Conservation (phyloP, 2,888 invertebrate species). For the Lumbricus terrestris region DNA sequence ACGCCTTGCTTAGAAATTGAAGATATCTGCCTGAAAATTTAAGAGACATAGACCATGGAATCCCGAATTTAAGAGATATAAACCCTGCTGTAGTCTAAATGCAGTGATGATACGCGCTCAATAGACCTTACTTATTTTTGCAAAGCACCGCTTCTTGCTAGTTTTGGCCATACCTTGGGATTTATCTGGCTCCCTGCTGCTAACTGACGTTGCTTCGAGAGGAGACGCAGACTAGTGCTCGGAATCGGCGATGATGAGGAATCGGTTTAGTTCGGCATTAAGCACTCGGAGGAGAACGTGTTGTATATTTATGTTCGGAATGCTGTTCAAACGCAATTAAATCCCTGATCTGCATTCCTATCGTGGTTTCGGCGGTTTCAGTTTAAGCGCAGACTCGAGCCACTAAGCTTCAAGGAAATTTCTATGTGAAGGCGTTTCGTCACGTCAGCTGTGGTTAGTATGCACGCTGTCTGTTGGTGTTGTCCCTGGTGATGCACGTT, state of each 20-base stretch:
- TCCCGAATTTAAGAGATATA: too few relatives aligned
- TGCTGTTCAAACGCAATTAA: background rate
- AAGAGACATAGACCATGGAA: too few relatives aligned
- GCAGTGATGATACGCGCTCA: too few relatives aligned
- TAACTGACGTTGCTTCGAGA: background rate
- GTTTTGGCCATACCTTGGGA: background rate
- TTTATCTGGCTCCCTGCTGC: background rate
- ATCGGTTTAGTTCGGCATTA: background rate
- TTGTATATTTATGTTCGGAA: constrained; percentile 74
- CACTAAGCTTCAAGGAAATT: background rate
- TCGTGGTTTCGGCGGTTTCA: constrained; percentile 3
- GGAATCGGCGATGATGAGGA: background rate
- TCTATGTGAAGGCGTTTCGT: constrained; percentile 3
- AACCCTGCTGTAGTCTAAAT: too few relatives aligned
- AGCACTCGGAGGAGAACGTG: constrained; percentile 72
- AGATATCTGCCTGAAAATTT: too few relatives aligned
- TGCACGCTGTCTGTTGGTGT: background rate
- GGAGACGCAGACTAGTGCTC: constrained; percentile 3
- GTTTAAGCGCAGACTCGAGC: background rate
- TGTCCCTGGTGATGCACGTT: background rate
- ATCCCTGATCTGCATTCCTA: background rate
- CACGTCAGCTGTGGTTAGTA: background rate
- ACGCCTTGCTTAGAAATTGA: too few relatives aligned
- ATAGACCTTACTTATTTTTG: background rate
- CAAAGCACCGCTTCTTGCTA: background rate